Conservation (phyloP, 2,113 vertebrate species). For the Misgurnus mizolepis region DNA sequence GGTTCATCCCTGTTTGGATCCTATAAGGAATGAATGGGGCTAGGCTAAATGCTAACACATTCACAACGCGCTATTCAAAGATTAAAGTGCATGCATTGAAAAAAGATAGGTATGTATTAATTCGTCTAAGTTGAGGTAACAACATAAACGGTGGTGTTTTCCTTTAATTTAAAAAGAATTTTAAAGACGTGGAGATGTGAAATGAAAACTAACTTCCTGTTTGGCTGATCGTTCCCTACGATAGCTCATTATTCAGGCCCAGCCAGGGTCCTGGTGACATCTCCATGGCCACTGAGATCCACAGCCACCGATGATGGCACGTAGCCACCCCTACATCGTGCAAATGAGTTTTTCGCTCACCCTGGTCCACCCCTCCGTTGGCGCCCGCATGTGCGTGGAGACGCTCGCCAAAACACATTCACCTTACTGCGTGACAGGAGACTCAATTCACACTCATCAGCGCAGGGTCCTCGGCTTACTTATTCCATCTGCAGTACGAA, state of each 20-base stretch:
- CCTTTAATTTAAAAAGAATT: neutral
- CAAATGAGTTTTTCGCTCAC: constrained; percentile 62
- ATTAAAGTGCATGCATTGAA: too few relatives aligned
- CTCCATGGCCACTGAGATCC: constrained; percentile 19
- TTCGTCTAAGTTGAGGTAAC: too few relatives aligned
- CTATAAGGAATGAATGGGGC: too few relatives aligned
- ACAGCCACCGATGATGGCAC: constrained; percentile 9
- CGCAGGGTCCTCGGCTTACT: constrained; percentile 34
- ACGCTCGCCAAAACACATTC: constrained; percentile 28
- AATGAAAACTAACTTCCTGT: constrained; percentile 42
- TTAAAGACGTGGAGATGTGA: constrained; percentile 26
- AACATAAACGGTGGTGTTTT: too few relatives aligned
- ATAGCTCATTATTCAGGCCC: constrained; percentile 35
- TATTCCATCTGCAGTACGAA: constrained; percentile 46
- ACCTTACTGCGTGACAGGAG: constrained; percentile 50
- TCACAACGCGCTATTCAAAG: too few relatives aligned
- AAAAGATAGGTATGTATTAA: too few relatives aligned
- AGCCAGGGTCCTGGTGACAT: constrained; percentile 22
- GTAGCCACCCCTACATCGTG: constrained; percentile 8
- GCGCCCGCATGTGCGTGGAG: neutral
- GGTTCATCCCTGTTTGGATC: too few relatives aligned
- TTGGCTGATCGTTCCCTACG: constrained; percentile 19
- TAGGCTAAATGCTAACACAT: too few relatives aligned
- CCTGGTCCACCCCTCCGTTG: constrained; percentile 21
- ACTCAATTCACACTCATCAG: constrained; percentile 55